Base-by-base conservation (phyloP, 2,888 invertebrate species). In the Drosophila nigricruria region DNA sequence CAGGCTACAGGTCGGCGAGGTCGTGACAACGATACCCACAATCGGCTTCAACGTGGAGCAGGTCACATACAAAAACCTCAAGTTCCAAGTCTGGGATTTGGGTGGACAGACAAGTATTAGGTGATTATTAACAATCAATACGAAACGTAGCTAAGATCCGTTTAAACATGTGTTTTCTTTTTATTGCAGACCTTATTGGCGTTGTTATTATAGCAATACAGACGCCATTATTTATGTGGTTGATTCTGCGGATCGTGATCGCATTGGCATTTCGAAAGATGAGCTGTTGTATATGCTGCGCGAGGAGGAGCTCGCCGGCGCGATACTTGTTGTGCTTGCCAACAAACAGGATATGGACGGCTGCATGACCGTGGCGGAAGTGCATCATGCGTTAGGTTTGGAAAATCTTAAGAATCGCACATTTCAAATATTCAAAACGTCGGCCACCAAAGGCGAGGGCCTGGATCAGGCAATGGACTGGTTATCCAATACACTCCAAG, bases 171-270 rank as follows among this genome's bases (percentile, higher is more conserved):
- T 52, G 30, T 32, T 32, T 30, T 25, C 53, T 43, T 25, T n/a
- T 40, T 10, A 14, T 56, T 76, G 2, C 61, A 98, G 99, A 94
- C 99, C 99, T 0, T 99, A 99, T 93, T 99, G 99, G 99, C 95
- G 99, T 93, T 99, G 99, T 95, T 99, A 99, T 93, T 99, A 98
- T 93, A 98, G 99, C 83, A 99, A 99, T 94, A 99, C 99, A 92
- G 99, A 99, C 94, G 99, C 99, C 91, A 99, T 99, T 90, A 99
- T 99, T 91, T 99, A 99, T 94, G 99, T 99, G 61, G 99, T 99
- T 57, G 99, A 99, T 94, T 99, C 99, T 53, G 99, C 98, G 63
- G 99, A 99, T 94, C 96, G 97, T 93, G 99, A 99, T 94, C 94
- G 99, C 94, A 98, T 99, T 95, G 98, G 98, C 87, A 98, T 99